Evolutionary conservation across 2,888 invertebrate species (phyloP).

Genomic region (Cancer borealis): DNA sequence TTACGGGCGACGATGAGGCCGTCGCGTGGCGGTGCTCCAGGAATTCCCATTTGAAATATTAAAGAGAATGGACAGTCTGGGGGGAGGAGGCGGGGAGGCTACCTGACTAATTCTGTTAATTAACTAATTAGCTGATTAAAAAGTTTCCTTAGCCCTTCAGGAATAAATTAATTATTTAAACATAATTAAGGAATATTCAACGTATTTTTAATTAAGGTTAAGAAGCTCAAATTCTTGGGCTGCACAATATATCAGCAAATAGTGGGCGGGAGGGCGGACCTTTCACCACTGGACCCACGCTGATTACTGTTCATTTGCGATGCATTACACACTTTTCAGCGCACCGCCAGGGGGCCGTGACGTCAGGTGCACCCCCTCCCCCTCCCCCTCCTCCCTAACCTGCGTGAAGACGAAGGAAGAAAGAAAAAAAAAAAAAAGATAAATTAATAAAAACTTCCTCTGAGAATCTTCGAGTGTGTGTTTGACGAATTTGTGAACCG

Average conservation of each 20-base stretch:
- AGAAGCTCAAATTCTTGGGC: constrained; percentile 7
- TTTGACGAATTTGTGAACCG: constrained; percentile 2
- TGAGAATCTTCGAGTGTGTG: not conserved
- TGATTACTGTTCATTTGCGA: constrained; percentile 26
- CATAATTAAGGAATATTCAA: constrained; percentile 69
- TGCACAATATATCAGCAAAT: constrained; percentile 46
- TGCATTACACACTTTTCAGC: constrained; percentile 35
- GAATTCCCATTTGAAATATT: constrained; percentile 66
- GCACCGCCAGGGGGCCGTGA: constrained; percentile 12
- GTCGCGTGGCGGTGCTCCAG: constrained; percentile 43
- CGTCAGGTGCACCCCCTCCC: not conserved
- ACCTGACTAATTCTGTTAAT: constrained; percentile 67
- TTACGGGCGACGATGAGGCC: not conserved
- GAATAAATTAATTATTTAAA: constrained; percentile 69
- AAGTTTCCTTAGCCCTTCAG: constrained; percentile 69
- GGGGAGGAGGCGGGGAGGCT: constrained; percentile 47
- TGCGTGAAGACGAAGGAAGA: not conserved
- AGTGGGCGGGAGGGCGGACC: not conserved
- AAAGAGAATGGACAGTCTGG: constrained; percentile 53
- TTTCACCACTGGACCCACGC: not conserved
- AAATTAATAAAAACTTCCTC: constrained; percentile 1
- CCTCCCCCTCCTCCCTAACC: not conserved
- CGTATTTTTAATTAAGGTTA: constrained; percentile 54
- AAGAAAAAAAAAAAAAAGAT: not conserved
- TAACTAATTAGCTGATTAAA: constrained; percentile 72